Percentiles rank a stretch among this genome's conserved stretches.
phyloP scores from a whole-genome alignment of 2,888 invertebrate genomes.

The Keiferia lycopersicella region DNA sequence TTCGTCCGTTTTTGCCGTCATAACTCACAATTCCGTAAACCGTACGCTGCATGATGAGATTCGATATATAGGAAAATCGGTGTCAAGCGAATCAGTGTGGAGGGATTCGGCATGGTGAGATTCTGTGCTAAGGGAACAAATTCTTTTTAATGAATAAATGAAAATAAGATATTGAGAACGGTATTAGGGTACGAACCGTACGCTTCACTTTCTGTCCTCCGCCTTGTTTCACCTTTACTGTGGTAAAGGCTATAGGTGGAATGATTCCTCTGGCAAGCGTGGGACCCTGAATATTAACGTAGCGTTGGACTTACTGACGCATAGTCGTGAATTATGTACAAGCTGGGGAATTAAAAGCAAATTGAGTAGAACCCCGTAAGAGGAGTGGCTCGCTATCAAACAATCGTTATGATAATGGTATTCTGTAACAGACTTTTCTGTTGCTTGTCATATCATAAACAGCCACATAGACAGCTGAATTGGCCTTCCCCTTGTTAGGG shows the following conservation, averaged over 20 bases:
- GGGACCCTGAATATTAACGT: conserved; percentile 51
- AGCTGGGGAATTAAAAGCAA: conserved; percentile 51
- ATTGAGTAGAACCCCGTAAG: conserved; percentile 41
- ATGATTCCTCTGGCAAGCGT: conserved; percentile 40
- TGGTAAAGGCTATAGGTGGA: conserved; percentile 32
- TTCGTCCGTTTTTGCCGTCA: no score
- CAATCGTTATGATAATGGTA: conserved; percentile 1
- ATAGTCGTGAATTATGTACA: conserved; percentile 48
- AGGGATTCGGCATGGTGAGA: no score
- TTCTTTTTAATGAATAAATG: no score
- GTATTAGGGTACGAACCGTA: no score
- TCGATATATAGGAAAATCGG: no score
- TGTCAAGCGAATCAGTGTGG: no score
- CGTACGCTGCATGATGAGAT: no score
- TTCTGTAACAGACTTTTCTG: not conserved
- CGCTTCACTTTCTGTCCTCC: no score
- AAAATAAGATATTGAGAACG: no score
- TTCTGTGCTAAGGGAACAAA: no score
- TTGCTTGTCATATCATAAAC: not conserved
- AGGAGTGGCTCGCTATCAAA: not conserved
- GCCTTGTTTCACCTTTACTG: no score
- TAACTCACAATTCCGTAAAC: no score
- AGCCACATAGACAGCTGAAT: not conserved
- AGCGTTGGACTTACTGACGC: conserved; percentile 42
- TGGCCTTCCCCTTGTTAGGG: not conserved